Evolutionary conservation across 53 echinoderm and acorn worm genomes (phyloP).

Genomic region (Holothuria leucospilota): DNA sequence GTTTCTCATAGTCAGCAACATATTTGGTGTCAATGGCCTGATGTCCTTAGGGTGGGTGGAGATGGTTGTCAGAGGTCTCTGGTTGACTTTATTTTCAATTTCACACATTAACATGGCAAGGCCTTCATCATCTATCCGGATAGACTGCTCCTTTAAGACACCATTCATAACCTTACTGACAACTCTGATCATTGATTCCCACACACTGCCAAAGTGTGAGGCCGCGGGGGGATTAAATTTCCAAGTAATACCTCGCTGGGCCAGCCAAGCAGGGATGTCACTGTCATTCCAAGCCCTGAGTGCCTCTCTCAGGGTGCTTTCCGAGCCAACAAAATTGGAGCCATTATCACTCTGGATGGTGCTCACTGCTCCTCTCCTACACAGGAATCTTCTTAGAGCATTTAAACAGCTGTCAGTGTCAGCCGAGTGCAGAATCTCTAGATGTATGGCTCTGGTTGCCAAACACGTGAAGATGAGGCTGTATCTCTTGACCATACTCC

Average conservation of each 20-base stretch:
- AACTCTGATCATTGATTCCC: too few species aligned
- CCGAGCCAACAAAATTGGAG: constrained; percentile 63
- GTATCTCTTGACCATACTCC: constrained; percentile 43
- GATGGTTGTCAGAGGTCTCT: too few species aligned
- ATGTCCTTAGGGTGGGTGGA: too few species aligned
- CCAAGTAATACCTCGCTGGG: constrained; percentile 57
- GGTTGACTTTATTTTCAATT: too few species aligned
- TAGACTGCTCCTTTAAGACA: constrained; percentile 12
- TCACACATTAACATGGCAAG: constrained; percentile 25
- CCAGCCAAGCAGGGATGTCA: constrained; percentile 10
- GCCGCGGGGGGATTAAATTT: constrained; percentile 55
- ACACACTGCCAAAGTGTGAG: constrained; percentile 47
- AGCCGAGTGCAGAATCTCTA: constrained; percentile 39
- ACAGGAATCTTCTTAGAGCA: constrained; percentile 53
- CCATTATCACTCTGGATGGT: constrained; percentile 61
- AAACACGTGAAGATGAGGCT: constrained; percentile 44
- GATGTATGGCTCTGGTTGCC: constrained; percentile 32
- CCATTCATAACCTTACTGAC: constrained; percentile 55
- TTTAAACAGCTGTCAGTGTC: constrained; percentile 54
- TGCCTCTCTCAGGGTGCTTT: constrained; percentile 46
- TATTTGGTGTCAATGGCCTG: too few species aligned
- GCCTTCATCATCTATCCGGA: constrained; percentile 37
- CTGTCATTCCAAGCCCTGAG: constrained; percentile 48
- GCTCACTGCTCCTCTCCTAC: constrained; percentile 35
- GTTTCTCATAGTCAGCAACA: too few species aligned